These are phyloP conservation scores for Oreochromis tanganicae DNA, from an alignment of 2,113 vertebrate species.

Conservation along the genomic window DNA sequence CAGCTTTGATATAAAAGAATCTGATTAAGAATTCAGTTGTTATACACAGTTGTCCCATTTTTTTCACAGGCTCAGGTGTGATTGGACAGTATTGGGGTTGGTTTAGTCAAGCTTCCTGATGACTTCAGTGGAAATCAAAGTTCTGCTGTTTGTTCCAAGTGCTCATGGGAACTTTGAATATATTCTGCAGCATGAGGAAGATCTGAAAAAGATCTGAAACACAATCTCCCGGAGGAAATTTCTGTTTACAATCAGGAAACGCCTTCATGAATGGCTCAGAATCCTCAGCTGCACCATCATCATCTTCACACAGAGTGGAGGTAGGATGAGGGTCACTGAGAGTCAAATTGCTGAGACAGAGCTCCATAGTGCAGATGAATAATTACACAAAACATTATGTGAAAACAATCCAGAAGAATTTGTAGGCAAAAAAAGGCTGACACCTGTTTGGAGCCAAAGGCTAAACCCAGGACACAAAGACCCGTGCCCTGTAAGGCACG, in stretches of 20 bases:
- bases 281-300: not conserved
- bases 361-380: not conserved
- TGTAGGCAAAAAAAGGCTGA: not conserved
- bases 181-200: not conserved
- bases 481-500: rapidly evolving
- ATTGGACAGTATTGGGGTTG: not conserved
- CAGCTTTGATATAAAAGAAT: not conserved
- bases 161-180: not conserved
- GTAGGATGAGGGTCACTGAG: not conserved
- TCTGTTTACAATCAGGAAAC: not conserved
- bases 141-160: not conserved
- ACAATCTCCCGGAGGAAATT: not conserved
- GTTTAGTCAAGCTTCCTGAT: not conserved
- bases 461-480: not conserved
- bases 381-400: not conserved
- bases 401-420: not conserved
- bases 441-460: not conserved
- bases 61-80: not conserved
- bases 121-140: not conserved
- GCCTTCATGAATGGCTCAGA: not conserved
- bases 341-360: not conserved
- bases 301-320: not conserved
- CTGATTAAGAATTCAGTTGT: not conserved
- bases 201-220: not conserved
- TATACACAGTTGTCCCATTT: not conserved